Evolutionary conservation across 2,113 vertebrate species (phyloP).

Genomic region (Eclectus roratus): DNA sequence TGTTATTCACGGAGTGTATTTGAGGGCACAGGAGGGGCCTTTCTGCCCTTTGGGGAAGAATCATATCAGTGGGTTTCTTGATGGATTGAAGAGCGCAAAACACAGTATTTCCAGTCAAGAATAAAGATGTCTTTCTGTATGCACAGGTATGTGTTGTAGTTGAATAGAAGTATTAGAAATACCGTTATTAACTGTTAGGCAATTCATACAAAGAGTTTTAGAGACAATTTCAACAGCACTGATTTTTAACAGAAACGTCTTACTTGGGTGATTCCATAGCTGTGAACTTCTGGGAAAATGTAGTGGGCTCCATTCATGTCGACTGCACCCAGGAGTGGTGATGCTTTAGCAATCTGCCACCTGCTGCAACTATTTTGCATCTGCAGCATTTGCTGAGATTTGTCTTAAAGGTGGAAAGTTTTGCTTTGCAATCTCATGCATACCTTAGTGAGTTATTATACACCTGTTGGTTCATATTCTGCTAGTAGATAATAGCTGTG

Average conservation of each 20-base stretch:
- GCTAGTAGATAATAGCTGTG: neutral
- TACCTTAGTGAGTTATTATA: neutral
- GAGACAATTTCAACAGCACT: neutral
- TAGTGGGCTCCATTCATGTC: slow-evolving; percentile 16
- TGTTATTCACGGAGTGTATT: neutral
- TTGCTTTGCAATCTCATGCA: neutral
- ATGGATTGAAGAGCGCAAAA: neutral
- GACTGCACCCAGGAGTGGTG: slow-evolving; percentile 19
- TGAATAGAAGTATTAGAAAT: neutral
- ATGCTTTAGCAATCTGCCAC: slow-evolving; percentile 39
- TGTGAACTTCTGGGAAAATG: slow-evolving; percentile 20
- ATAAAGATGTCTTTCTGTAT: neutral
- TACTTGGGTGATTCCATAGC: slow-evolving; percentile 28
- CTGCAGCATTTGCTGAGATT: slow-evolving; percentile 33
- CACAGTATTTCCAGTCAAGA: neutral
- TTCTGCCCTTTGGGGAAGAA: neutral
- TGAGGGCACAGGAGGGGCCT: accelerated
- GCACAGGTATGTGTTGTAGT: neutral
- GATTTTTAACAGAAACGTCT: neutral
- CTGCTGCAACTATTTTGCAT: slow-evolving; percentile 52
- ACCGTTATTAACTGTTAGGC: neutral
- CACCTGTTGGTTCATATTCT: neutral
- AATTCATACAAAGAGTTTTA: neutral
- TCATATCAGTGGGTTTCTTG: neutral
- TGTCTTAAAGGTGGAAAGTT: slow-evolving; percentile 47